Conservation (phyloP, 1,140 invertebrate species). For the Planococcus citri region DNA sequence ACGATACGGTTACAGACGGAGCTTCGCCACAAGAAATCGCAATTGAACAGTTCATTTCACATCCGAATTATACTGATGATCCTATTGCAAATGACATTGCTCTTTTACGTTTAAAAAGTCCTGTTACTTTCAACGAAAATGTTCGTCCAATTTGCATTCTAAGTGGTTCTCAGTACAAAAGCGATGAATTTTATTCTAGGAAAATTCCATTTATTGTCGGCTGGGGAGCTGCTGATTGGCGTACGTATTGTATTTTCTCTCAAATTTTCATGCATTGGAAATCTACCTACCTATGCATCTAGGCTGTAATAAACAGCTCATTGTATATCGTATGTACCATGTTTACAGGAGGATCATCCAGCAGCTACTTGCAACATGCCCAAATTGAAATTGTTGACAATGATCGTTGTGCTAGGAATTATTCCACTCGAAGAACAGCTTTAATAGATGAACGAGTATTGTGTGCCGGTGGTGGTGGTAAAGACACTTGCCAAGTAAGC, state of each 20-base stretch:
- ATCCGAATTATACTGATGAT: slow-evolving; percentile 34
- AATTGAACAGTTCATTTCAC: slow-evolving; percentile 31
- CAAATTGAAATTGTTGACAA: slow-evolving; percentile 55
- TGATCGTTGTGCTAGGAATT: slow-evolving; percentile 46
- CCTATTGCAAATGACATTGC: slow-evolving; percentile 39
- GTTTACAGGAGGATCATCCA: slow-evolving; percentile 47
- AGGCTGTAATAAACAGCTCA: too few species aligned
- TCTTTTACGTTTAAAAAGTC: slow-evolving; percentile 34
- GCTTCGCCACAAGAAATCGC: slow-evolving; percentile 32
- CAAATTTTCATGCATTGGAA: too few species aligned
- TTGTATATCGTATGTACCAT: slow-evolving; percentile 18
- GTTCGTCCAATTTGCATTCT: slow-evolving; percentile 67
- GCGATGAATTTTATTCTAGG: slow-evolving; percentile 37
- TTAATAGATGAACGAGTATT: slow-evolving; percentile 47
- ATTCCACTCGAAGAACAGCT: slow-evolving; percentile 39
- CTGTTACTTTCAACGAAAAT: slow-evolving; percentile 35
- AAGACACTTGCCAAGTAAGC: slow-evolving; percentile 18
- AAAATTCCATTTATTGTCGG: slow-evolving; percentile 53
- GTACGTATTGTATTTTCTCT: background rate
- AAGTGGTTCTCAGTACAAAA: slow-evolving; percentile 36
- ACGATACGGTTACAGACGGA: slow-evolving; percentile 29
- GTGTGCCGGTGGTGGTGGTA: slow-evolving; percentile 47
- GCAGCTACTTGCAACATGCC: slow-evolving; percentile 46
- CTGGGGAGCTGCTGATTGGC: slow-evolving; percentile 49
- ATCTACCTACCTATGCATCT: too few species aligned